These are phyloP conservation scores for Toxotes chatareus DNA, from an alignment of 2,113 vertebrate species.

Conservation along the genomic window DNA sequence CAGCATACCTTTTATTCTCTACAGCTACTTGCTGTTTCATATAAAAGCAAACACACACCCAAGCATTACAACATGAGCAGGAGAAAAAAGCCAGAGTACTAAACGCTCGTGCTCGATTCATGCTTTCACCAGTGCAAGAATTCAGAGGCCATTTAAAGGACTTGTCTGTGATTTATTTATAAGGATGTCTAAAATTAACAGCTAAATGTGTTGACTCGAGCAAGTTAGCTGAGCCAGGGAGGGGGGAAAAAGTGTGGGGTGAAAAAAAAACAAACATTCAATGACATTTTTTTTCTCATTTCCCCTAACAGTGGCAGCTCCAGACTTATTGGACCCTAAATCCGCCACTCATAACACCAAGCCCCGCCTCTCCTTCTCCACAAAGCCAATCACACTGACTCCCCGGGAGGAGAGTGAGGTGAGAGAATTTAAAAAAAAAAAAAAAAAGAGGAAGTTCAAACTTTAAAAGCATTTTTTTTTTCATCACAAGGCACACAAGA, in stretches of 20 bases:
- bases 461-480: constrained; percentile 2
- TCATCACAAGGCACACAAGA: not conserved
- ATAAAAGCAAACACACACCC: not conserved
- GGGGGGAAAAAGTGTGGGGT: not conserved
- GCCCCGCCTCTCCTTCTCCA: constrained; percentile 95
- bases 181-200: constrained; percentile 61
- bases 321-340: constrained; percentile 97
- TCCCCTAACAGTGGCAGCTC: constrained; percentile 91
- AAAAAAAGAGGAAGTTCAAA: constrained; percentile 9
- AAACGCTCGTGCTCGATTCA: constrained; percentile 11
- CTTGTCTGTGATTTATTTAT: constrained; percentile 60
- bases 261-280: constrained; percentile 14
- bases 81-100: constrained; percentile 1
- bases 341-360: constrained; percentile 95
- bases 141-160: constrained; percentile 38
- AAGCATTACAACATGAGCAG: not conserved
- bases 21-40: not conserved
- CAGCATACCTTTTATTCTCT: not conserved
- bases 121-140: constrained; percentile 25
- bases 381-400: constrained; percentile 90
- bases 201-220: constrained; percentile 36
- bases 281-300: constrained; percentile 24
- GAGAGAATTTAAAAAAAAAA: no score
- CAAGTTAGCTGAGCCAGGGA: constrained; percentile 22
- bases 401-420: constrained; percentile 90